Evolutionary conservation across 1,140 invertebrate species (phyloP).

Genomic region (Pseudoatta argentina): DNA sequence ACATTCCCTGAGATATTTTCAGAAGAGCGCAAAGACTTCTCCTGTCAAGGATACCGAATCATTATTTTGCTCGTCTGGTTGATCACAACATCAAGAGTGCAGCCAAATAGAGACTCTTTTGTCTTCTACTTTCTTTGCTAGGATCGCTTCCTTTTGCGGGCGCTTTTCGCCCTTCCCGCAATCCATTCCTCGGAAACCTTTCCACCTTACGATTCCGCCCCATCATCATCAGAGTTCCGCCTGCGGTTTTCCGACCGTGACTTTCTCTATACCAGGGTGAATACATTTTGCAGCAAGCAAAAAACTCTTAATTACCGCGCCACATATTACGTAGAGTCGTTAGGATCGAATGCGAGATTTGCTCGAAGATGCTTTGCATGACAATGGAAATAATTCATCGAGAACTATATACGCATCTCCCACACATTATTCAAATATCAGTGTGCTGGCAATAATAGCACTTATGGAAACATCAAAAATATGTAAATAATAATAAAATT

Average conservation of each 20-base stretch:
- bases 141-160: slow-evolving; percentile 71
- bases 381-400: slow-evolving; percentile 56
- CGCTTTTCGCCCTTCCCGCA: slow-evolving; percentile 47
- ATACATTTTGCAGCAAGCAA: slow-evolving; percentile 70
- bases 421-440: neutral
- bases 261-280: slow-evolving; percentile 54
- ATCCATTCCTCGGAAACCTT: slow-evolving; percentile 66
- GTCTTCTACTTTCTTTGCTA: slow-evolving; percentile 69
- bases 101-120: slow-evolving; percentile 65
- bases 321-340: slow-evolving; percentile 72
- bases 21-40: neutral
- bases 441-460: neutral
- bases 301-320: slow-evolving; percentile 75
- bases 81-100: slow-evolving; percentile 67
- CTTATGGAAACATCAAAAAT: neutral
- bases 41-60: slow-evolving; percentile 47
- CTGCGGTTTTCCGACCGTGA: slow-evolving; percentile 25
- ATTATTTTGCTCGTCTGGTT: slow-evolving; percentile 67
- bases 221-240: slow-evolving; percentile 68
- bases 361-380: slow-evolving; percentile 58
- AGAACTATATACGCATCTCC: neutral
- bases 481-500: neutral
- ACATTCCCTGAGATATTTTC: neutral
- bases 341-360: slow-evolving; percentile 65
- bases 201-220: slow-evolving; percentile 67